Conservation (phyloP, 2,797 vertebrate genomes). For the Rhabdomys pumilio region DNA sequence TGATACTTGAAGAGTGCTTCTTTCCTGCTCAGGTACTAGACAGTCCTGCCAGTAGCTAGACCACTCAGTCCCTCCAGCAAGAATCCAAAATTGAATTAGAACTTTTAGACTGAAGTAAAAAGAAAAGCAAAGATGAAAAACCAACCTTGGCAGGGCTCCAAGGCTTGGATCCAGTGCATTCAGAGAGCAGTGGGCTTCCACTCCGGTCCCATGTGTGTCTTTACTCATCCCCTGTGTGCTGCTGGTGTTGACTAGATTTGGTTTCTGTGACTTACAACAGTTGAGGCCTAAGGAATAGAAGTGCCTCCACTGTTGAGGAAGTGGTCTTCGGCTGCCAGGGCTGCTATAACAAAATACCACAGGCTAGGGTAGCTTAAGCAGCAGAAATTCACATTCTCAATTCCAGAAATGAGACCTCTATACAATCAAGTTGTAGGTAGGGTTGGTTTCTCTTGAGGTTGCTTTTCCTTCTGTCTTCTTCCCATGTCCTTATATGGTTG, state of each 20-base stretch:
- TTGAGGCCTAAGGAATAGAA: background rate
- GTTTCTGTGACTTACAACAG: conserved; percentile 15
- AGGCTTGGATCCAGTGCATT: background rate
- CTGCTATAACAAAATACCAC: background rate
- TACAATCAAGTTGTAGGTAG: background rate
- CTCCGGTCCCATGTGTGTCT: background rate
- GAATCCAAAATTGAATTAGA: background rate
- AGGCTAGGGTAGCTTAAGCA: background rate
- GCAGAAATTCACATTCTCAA: background rate
- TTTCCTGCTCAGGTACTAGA: background rate
- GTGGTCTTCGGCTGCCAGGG: background rate
- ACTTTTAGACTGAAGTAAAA: background rate
- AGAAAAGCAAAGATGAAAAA: background rate
- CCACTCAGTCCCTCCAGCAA: conserved; percentile 3
- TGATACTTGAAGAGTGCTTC: background rate
- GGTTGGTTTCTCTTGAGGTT: background rate
- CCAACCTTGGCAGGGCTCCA: background rate
- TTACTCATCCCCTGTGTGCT: background rate
- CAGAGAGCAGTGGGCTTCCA: background rate
- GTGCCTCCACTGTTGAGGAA: background rate
- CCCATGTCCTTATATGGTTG: background rate
- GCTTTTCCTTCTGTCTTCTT: background rate
- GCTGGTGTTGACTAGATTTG: background rate
- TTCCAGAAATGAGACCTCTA: background rate
- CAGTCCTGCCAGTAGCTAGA: background rate